phyloP scores from a whole-genome alignment of 2,113 vertebrate species.

The Cinclus mexicanus region DNA sequence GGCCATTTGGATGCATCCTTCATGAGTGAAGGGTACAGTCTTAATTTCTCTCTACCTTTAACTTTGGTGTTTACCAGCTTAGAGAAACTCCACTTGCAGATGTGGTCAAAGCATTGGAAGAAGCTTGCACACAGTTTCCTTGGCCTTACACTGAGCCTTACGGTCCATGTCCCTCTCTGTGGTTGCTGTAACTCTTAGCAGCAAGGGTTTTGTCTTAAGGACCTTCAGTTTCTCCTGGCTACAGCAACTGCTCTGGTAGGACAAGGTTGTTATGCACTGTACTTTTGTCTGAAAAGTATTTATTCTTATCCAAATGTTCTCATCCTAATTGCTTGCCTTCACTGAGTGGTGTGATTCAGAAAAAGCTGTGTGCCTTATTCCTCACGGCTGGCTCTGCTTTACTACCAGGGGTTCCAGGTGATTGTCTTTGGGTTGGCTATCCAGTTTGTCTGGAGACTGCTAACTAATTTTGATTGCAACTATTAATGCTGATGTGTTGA shows the following conservation, averaged over 20 bases:
- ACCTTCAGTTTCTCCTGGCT: neutral
- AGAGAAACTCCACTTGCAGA: neutral
- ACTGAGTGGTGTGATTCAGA: neutral
- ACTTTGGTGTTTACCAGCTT: neutral
- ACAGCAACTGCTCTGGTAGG: neutral
- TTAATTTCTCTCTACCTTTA: neutral
- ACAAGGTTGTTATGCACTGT: neutral
- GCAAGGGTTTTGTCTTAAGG: neutral
- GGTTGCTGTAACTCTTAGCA: neutral
- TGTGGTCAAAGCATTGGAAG: fast-evolving
- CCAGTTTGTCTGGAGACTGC: neutral
- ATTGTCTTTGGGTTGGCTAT: neutral
- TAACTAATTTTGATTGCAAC: neutral
- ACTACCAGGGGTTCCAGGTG: neutral
- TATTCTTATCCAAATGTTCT: neutral
- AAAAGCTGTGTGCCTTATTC: neutral
- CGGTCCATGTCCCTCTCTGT: neutral
- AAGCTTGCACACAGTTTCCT: neutral
- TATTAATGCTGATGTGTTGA: neutral
- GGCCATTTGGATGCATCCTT: neutral
- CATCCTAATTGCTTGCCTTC: neutral
- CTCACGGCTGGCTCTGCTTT: neutral
- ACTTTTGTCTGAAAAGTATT: neutral
- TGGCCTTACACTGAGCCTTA: neutral
- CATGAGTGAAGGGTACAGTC: neutral